Evolutionary conservation across 2,888 invertebrate genomes (phyloP).

Genomic region (Aphrophora alni): DNA sequence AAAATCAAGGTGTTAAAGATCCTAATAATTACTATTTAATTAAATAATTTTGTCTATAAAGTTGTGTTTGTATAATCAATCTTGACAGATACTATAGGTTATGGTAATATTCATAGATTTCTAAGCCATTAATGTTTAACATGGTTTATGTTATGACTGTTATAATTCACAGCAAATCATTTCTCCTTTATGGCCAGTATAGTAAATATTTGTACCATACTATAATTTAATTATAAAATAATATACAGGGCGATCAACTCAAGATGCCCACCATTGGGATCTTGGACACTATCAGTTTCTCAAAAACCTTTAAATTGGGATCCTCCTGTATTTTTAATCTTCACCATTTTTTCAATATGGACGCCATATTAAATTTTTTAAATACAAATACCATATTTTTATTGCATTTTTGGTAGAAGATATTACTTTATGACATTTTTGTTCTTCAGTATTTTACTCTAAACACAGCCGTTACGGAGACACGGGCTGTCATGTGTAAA

Average conservation of each 20-base stretch:
- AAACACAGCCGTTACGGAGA: background rate
- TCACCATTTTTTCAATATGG: background rate
- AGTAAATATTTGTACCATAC: too few relatives aligned
- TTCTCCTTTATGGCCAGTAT: too few relatives aligned
- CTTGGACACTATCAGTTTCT: background rate
- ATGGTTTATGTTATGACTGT: too few relatives aligned
- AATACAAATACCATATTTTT: slow-evolving; percentile 4
- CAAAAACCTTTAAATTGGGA: background rate
- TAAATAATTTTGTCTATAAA: too few relatives aligned
- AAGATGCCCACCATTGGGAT: slow-evolving; percentile 3
- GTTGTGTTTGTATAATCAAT: too few relatives aligned
- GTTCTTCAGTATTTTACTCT: background rate
- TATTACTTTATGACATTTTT: slow-evolving; percentile 3
- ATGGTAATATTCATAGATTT: too few relatives aligned
- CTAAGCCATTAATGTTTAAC: too few relatives aligned
- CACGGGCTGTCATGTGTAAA: background rate
- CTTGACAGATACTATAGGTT: too few relatives aligned
- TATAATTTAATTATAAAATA: too few relatives aligned
- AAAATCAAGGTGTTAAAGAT: too few relatives aligned
- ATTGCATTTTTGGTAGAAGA: background rate
- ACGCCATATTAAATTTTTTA: background rate
- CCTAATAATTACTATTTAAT: too few relatives aligned
- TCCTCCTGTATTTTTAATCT: slow-evolving; percentile 9
- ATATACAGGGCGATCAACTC: slow-evolving; percentile 51
- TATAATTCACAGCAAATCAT: too few relatives aligned